Conservation (phyloP, 2,797 vertebrate genomes). For the Danio tinwini region DNA sequence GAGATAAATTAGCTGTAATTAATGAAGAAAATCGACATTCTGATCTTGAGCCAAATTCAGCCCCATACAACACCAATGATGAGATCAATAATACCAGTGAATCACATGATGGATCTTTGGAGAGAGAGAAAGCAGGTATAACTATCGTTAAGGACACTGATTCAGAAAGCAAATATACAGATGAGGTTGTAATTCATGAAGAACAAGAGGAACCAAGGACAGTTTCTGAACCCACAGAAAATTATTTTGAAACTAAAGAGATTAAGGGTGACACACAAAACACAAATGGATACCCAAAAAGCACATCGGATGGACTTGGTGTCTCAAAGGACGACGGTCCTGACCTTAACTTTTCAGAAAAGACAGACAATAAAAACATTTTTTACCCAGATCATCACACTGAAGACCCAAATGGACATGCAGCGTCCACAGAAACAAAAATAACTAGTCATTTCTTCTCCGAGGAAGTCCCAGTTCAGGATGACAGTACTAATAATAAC, state of each 20-base stretch:
- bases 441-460: background rate
- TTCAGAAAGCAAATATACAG: background rate
- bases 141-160: slow-evolving; percentile 1
- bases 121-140: background rate
- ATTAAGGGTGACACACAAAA: background rate
- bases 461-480: slow-evolving; percentile 9
- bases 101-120: background rate
- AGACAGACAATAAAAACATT: background rate
- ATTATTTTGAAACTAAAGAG: slow-evolving; percentile 16
- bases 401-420: background rate
- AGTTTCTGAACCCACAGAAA: background rate
- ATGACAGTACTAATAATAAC: slow-evolving; percentile 4
- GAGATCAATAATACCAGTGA: background rate
- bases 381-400: background rate
- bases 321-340: background rate
- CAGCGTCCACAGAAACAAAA: background rate
- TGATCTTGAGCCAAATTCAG: slow-evolving; percentile 10
- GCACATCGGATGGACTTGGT: background rate
- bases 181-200: background rate
- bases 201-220: background rate
- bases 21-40: background rate
- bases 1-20: background rate
- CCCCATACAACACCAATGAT: background rate
- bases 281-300: slow-evolving; percentile 3
- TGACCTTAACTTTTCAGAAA: background rate